Evolutionary conservation across 2,797 vertebrate genomes (phyloP).

Genomic region (Lutjanus campechanus): DNA sequence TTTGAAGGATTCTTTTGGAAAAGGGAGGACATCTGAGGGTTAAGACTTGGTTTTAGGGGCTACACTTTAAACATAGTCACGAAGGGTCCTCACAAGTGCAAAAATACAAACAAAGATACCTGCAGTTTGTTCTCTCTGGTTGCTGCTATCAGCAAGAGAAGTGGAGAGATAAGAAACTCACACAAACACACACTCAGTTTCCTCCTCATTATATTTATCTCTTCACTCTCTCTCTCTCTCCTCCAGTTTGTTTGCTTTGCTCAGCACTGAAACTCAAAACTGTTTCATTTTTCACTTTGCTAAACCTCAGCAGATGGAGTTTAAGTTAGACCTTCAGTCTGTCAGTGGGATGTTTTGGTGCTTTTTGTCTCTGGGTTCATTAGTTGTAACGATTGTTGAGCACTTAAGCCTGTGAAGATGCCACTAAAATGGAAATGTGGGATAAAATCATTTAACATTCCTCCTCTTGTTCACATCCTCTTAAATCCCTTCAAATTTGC

Average conservation of each 20-base stretch:
- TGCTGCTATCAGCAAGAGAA: too few relatives aligned
- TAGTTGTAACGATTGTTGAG: background rate
- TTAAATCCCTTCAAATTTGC: constrained; percentile 35
- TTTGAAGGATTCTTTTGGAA: too few relatives aligned
- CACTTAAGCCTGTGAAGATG: background rate
- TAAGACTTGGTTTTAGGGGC: too few relatives aligned
- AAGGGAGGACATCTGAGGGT: too few relatives aligned
- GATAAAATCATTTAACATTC: constrained; percentile 11
- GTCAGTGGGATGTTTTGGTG: background rate
- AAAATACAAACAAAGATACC: too few relatives aligned
- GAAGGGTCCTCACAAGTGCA: too few relatives aligned
- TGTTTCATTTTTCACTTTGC: background rate
- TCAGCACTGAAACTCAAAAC: background rate
- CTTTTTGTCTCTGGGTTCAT: background rate
- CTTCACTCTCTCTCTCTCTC: constrained; percentile 21
- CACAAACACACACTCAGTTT: constrained; percentile 6
- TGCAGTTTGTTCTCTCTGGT: too few relatives aligned
- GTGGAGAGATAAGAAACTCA: too few relatives aligned
- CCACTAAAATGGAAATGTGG: constrained; percentile 1
- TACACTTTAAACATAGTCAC: too few relatives aligned
- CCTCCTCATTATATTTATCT: constrained; percentile 29
- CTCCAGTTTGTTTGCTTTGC: constrained; percentile 13
- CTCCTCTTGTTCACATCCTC: constrained; percentile 19
- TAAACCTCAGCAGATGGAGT: background rate
- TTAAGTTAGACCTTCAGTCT: background rate